A percentile compares a stretch with the other conserved stretches of the same genome.
phyloP scores from a whole-genome alignment of 2,797 vertebrate genomes.

The Carduelis carduelis region DNA sequence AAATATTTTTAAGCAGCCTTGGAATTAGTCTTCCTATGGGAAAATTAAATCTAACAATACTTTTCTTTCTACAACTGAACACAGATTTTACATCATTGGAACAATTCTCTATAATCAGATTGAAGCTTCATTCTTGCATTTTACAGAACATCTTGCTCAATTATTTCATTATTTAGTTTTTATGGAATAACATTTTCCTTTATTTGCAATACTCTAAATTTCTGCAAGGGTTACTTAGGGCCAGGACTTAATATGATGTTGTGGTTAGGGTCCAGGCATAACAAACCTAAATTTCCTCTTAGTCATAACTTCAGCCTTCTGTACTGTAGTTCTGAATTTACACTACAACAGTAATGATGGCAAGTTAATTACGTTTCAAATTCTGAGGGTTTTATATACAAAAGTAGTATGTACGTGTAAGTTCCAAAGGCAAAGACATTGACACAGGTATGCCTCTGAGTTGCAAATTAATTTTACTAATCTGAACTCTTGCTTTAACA shows the following conservation, averaged over 20 bases:
- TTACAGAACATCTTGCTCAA: neutral
- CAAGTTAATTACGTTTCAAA: neutral
- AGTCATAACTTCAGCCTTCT: neutral
- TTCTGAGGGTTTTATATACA: neutral
- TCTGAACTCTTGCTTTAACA: neutral
- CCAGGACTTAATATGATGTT: neutral
- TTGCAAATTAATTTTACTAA: neutral
- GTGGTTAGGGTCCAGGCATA: neutral
- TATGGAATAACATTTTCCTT: neutral
- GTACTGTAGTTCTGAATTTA: neutral
- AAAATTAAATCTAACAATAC: neutral
- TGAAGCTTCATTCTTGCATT: neutral
- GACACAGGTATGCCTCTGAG: neutral
- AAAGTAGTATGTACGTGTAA: neutral
- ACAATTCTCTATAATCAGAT: neutral
- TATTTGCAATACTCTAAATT: neutral
- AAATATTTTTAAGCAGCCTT: neutral
- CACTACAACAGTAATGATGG: neutral
- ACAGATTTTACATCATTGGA: neutral
- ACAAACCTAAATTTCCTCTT: neutral
- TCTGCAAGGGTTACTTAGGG: neutral
- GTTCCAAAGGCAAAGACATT: neutral
- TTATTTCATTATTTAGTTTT: neutral
- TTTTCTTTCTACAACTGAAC: neutral
- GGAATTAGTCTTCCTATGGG: neutral